Percentiles rank a stretch among this genome's conserved stretches.
phyloP scores from a whole-genome alignment of 2,113 vertebrate species.

The Strigops habroptila region DNA sequence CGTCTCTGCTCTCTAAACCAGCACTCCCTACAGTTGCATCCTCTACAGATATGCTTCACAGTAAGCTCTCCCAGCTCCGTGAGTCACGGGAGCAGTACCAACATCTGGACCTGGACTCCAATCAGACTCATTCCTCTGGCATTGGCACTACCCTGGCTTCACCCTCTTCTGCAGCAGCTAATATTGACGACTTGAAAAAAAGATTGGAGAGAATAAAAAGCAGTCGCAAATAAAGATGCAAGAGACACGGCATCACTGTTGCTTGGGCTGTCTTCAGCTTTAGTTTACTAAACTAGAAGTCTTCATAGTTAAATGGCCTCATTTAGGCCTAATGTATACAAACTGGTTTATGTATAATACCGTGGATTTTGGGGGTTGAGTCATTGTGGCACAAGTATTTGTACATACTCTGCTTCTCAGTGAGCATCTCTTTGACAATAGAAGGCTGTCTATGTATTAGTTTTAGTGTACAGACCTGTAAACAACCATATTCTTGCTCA shows the following conservation, averaged over 20 bases:
- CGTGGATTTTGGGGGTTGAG: slow-evolving; percentile 73
- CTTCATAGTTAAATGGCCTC: slow-evolving; percentile 71
- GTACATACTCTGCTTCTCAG: slow-evolving; percentile 81
- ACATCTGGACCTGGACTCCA: slow-evolving; percentile 82
- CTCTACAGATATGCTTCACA: slow-evolving; percentile 98
- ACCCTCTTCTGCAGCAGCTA: slow-evolving; percentile 78
- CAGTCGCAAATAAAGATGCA: slow-evolving; percentile 85
- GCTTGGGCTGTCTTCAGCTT: slow-evolving; percentile 66
- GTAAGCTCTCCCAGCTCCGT: slow-evolving; percentile 96
- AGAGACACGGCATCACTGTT: neutral
- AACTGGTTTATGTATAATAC: slow-evolving; percentile 76
- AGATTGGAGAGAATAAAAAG: slow-evolving; percentile 98
- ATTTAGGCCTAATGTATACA: slow-evolving; percentile 73
- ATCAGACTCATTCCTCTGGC: slow-evolving; percentile 82
- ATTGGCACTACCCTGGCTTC: slow-evolving; percentile 79
- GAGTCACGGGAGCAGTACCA: slow-evolving; percentile 94
- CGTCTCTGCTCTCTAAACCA: slow-evolving; percentile 89
- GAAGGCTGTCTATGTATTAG: slow-evolving; percentile 79
- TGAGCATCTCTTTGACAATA: slow-evolving; percentile 72
- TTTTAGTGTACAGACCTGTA: slow-evolving; percentile 84
- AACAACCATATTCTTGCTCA: slow-evolving; percentile 73
- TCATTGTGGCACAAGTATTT: slow-evolving; percentile 77
- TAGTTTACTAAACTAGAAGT: slow-evolving; percentile 75
- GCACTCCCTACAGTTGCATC: slow-evolving; percentile 84
- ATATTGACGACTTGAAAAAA: slow-evolving; percentile 99